Evolutionary conservation across 2,797 vertebrate genomes (phyloP).

Genomic region (Tiaroga cobitis): DNA sequence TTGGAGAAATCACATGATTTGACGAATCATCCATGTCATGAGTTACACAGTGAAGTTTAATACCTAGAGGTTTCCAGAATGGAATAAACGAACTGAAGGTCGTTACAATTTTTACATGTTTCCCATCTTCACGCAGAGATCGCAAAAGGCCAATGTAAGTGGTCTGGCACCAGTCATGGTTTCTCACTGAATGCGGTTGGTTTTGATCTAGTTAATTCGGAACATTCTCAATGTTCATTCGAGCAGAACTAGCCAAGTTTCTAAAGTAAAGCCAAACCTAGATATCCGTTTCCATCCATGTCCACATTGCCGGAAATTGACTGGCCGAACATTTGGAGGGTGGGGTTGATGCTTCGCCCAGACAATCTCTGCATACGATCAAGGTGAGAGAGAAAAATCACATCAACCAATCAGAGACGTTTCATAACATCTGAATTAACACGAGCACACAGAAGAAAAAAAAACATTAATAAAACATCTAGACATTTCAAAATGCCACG

Average conservation of each 20-base stretch:
- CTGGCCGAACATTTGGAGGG: conserved; percentile 95
- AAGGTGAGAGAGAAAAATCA: conserved; percentile 59
- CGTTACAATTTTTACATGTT: neutral
- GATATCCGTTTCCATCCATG: conserved; percentile 96
- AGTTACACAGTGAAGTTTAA: neutral
- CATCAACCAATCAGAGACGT: conserved; percentile 26
- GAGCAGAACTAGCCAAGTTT: conserved; percentile 20
- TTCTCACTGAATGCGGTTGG: conserved; percentile 27
- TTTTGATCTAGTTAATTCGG: conserved; percentile 34
- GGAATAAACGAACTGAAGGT: neutral
- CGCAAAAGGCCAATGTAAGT: neutral
- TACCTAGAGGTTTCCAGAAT: neutral
- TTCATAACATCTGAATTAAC: conserved; percentile 5
- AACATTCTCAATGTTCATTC: conserved; percentile 13
- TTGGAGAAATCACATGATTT: neutral
- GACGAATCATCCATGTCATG: neutral
- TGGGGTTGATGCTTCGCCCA: conserved; percentile 83
- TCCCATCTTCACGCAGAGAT: conserved; percentile 9
- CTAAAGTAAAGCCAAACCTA: conserved; percentile 78
- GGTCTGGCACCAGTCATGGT: conserved; percentile 23
- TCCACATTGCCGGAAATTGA: conserved; percentile 95
- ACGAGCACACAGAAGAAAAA: neutral
- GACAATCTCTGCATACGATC: conserved; percentile 85
- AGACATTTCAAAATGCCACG: neutral
- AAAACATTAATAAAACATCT: neutral